Conservation (phyloP, 1,140 invertebrate species). For the Sesamia nonagrioides region DNA sequence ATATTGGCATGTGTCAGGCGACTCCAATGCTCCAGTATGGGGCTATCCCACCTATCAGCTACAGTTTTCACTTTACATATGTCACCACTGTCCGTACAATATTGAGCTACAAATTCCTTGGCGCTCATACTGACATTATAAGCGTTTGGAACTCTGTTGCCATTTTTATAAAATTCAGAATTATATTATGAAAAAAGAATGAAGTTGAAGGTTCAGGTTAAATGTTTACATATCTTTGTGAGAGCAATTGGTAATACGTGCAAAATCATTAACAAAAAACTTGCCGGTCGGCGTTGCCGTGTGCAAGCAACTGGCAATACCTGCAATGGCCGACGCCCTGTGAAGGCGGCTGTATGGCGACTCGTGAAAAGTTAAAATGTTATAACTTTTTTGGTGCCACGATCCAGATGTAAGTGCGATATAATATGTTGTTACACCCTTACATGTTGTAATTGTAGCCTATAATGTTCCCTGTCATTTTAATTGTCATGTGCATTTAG, state of each 20-base stretch:
- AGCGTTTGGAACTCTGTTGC: not conserved
- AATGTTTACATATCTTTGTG: not conserved
- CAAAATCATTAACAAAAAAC: not conserved
- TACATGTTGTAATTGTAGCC: not conserved
- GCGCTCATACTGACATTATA: not conserved
- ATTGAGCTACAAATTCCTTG: too few relatives aligned
- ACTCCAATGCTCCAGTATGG: too few relatives aligned
- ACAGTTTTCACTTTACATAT: too few relatives aligned
- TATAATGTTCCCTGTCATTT: not conserved
- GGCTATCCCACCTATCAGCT: too few relatives aligned
- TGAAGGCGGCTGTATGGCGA: not conserved
- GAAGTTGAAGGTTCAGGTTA: not conserved
- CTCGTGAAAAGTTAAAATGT: not conserved
- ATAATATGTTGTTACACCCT: not conserved
- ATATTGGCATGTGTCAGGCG: too few relatives aligned
- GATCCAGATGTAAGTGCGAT: not conserved
- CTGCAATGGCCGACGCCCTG: not conserved
- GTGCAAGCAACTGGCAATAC: not conserved
- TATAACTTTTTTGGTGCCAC: not conserved
- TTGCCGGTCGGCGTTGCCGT: not conserved
- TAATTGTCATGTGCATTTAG: not conserved
- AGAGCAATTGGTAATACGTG: not conserved
- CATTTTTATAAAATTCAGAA: constrained; percentile 6
- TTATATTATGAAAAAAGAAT: constrained; percentile 4
- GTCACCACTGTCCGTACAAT: too few relatives aligned